Conservation (phyloP, 2,888 invertebrate species). For the Apodemia zela region DNA sequence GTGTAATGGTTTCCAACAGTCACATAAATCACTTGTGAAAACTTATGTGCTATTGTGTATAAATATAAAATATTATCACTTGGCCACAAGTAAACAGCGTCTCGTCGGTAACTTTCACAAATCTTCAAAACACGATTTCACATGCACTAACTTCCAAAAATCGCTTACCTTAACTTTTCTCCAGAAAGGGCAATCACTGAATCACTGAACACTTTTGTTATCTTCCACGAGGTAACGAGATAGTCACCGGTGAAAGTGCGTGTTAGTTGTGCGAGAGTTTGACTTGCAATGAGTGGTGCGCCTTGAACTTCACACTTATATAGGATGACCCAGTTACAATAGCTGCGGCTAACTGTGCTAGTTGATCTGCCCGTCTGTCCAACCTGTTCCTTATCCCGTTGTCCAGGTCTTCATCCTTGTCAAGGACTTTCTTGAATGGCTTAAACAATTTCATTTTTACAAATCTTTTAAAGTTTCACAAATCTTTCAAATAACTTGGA, state of each 20-base stretch:
- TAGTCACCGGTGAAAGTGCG: conserved; percentile 74
- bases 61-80: conserved; percentile 23
- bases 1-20: neutral
- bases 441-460: neutral
- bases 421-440: conserved; percentile 42
- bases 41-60: conserved; percentile 31
- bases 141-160: conserved; percentile 40
- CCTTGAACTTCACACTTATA: conserved; percentile 93
- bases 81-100: conserved; percentile 26
- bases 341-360: conserved; percentile 74
- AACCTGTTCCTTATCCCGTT: conserved; percentile 64
- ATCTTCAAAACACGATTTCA: conserved; percentile 39
- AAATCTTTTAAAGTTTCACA: neutral
- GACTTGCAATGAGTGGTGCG: conserved; percentile 82
- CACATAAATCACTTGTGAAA: conserved; percentile 32
- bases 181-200: conserved; percentile 57
- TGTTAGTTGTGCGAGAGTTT: conserved; percentile 67
- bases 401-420: conserved; percentile 43
- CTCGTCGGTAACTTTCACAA: conserved; percentile 38
- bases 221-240: conserved; percentile 57
- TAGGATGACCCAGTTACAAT: conserved; percentile 89
- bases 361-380: conserved; percentile 55
- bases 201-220: conserved; percentile 60
- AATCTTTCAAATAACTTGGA: neutral
- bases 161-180: conserved; percentile 61